phyloP scores from a whole-genome alignment of 2,113 vertebrate genomes.

The Ploceus nigricollis region DNA sequence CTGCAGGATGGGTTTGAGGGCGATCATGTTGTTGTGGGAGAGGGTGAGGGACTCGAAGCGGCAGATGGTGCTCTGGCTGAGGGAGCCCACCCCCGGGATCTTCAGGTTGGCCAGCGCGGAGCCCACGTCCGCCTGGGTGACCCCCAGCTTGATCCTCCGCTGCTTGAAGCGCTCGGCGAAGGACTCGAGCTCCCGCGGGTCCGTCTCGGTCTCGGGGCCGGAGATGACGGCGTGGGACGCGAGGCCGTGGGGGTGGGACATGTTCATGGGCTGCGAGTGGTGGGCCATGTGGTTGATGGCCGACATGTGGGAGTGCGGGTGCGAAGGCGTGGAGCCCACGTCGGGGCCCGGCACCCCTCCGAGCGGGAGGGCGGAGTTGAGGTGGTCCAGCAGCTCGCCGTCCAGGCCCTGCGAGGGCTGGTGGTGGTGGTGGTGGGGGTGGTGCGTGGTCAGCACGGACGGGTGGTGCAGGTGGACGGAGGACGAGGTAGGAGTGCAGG shows the following conservation, averaged over 20 bases:
- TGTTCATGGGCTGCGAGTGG: conserved; percentile 80
- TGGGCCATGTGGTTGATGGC: conserved; percentile 79
- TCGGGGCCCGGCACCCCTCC: conserved; percentile 84
- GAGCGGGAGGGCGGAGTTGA: conserved; percentile 80
- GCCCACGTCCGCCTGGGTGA: conserved; percentile 91
- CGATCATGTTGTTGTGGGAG: conserved; percentile 96
- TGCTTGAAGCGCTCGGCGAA: conserved; percentile 94
- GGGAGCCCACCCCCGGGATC: conserved; percentile 90
- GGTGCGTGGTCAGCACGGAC: conserved; percentile 84
- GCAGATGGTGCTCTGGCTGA: conserved; percentile 94
- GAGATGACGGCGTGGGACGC: conserved; percentile 75
- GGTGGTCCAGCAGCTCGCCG: conserved; percentile 88
- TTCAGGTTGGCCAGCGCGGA: conserved; percentile 90
- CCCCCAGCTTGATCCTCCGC: conserved; percentile 89
- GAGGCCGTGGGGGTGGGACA: conserved; percentile 81
- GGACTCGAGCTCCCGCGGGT: conserved; percentile 89
- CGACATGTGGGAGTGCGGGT: conserved; percentile 87
- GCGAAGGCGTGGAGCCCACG: conserved; percentile 83
- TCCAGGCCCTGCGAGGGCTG: conserved; percentile 85
- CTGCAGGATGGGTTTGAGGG: conserved; percentile 91
- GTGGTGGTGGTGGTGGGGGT: conserved; percentile 78
- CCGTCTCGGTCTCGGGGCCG: conserved; percentile 82
- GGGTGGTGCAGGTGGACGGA: conserved; percentile 88
- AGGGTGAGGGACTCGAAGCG: conserved; percentile 92
- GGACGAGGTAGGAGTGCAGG: conserved; percentile 86